A percentile compares a stretch with the other conserved stretches of the same genome.
These are phyloP conservation scores for Myxocyprinus asiaticus DNA, from an alignment of 2,113 vertebrate species.

Conservation along the genomic window DNA sequence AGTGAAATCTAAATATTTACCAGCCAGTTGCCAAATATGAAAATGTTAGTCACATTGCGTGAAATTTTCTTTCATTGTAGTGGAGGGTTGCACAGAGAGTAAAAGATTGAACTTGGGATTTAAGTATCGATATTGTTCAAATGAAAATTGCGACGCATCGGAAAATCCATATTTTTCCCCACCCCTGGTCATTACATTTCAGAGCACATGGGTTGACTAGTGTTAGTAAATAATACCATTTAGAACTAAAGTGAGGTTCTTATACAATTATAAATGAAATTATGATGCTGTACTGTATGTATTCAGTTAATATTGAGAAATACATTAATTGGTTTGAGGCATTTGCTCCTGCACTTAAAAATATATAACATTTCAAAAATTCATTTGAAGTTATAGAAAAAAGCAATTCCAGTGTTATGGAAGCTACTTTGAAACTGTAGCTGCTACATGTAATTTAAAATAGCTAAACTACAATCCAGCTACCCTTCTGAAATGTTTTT, in stretches of 20 bases:
- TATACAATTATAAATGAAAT: not conserved
- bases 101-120: too few species aligned
- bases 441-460: too few species aligned
- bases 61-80: too few species aligned
- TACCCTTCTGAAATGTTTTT: not conserved
- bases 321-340: not conserved
- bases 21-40: too few species aligned
- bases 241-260: not conserved
- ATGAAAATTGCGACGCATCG: too few species aligned
- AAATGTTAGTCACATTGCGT: too few species aligned
- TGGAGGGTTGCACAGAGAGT: too few species aligned
- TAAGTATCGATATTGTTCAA: too few species aligned
- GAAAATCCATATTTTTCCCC: too few species aligned
- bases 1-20: too few species aligned
- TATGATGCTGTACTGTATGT: not conserved
- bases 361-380: not conserved
- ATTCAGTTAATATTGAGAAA: not conserved
- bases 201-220: not conserved
- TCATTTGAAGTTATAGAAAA: not conserved
- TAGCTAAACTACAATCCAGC: not conserved
- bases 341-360: not conserved
- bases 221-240: slow-evolving; percentile 1
- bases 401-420: not conserved
- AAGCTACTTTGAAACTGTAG: not conserved
- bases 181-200: not conserved